A percentile compares a stretch with the other conserved stretches of the same genome.
phyloP scores from a whole-genome alignment of 2,888 invertebrate genomes.

The Zaprionus lineosus region DNA sequence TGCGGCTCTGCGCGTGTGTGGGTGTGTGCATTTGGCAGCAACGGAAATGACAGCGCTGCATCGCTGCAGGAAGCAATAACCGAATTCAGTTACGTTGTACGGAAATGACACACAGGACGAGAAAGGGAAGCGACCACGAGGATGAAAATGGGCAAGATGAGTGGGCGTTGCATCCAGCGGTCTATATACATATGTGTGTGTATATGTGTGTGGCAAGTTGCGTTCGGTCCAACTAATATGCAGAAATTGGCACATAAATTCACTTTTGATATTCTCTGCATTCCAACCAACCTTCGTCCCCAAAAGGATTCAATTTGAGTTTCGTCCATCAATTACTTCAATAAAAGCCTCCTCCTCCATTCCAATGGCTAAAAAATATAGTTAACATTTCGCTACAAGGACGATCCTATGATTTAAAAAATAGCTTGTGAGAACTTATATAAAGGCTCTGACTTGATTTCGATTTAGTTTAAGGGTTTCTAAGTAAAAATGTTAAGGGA shows the following conservation, averaged over 20 bases:
- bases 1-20: slow-evolving; percentile 21
- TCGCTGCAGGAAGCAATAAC: slow-evolving; percentile 71
- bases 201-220: slow-evolving; percentile 8
- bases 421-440: too few relatives aligned
- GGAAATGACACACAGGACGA: slow-evolving; percentile 67
- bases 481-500: too few relatives aligned
- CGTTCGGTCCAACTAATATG: slow-evolving; percentile 42
- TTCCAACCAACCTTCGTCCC: too few relatives aligned
- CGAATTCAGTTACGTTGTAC: slow-evolving; percentile 68
- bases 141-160: slow-evolving; percentile 10
- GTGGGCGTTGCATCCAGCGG: too few relatives aligned
- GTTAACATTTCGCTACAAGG: too few relatives aligned
- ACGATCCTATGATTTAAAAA: too few relatives aligned
- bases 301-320: too few relatives aligned
- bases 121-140: slow-evolving; percentile 14
- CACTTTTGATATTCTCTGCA: slow-evolving; percentile 1
- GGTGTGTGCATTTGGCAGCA: slow-evolving; percentile 46
- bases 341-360: too few relatives aligned
- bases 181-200: neutral
- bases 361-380: too few relatives aligned
- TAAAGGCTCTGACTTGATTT: too few relatives aligned
- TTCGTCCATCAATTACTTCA: too few relatives aligned
- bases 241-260: slow-evolving; percentile 36
- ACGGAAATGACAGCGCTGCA: slow-evolving; percentile 69
- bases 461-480: too few relatives aligned